Base-by-base conservation (phyloP, 2,888 invertebrate genomes). In the Trissoscelio sp. region DNA sequence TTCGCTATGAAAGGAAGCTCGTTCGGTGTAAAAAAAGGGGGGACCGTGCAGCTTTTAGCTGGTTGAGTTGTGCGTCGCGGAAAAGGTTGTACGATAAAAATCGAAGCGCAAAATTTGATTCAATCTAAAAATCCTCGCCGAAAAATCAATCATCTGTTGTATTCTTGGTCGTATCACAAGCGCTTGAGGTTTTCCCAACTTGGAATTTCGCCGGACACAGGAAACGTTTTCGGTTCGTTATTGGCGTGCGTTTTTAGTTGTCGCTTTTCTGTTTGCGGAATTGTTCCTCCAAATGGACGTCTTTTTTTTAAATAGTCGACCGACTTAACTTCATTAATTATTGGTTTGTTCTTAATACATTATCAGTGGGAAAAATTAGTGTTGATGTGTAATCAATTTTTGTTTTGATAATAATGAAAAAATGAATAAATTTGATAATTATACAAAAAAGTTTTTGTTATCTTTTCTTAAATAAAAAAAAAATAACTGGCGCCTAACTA, bases 21-120 rank as follows among this genome's bases (percentile, higher is more conserved):
- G 46, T 72, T 72, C 51, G 37, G 37, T n/a, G 48, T 48, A 51
- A 57, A 72, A 48, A 22, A 11, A 11, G n/a, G n/a, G 31, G 28
- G 58, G 37, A 51, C 66, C 60, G 24, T 39, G 22, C 4, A 20
- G 70, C 70, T 72, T 62, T 78, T 69, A 55, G 28, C 24, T 24
- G 24, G 16, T 22, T 39, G 42, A 75, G 44, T 73, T 51, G 53
- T 73, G 22, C 22, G 18, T n/a, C 22, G 51, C 51, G 51, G 44
- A 78, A 39, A 62, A 44, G 42, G 67, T 74, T 74, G 73, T 34
- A 31, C 67, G 62, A 69, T 53, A 66, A 73, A 74, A 67, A 74
- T 74, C 62, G 53, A 79, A 72, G 66, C 72, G 42, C 66, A 60
- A 72, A 66, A 51, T 79, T 79, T 55, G 62, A 60, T 77, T 44